Evolutionary conservation across 2,113 vertebrate species (phyloP).

Genomic region (Cyprinus carpio): DNA sequence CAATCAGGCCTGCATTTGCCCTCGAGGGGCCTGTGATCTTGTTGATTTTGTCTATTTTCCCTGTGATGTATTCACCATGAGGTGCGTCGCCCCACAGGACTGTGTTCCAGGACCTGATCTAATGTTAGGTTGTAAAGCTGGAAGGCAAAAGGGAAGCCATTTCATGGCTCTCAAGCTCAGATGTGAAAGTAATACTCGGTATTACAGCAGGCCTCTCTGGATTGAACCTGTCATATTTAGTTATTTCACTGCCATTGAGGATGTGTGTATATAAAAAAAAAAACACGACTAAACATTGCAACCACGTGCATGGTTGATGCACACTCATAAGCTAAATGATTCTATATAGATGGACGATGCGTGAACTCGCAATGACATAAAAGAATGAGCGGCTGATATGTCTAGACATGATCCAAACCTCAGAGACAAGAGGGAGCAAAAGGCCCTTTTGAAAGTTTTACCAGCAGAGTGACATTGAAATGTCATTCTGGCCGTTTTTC

Average conservation of each 20-base stretch:
- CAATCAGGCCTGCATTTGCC: slow-evolving; percentile 61
- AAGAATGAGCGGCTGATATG: slow-evolving; percentile 28
- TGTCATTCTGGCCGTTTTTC: slow-evolving; percentile 47
- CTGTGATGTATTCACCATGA: slow-evolving; percentile 61
- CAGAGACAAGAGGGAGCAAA: slow-evolving; percentile 34
- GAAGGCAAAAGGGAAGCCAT: slow-evolving; percentile 44
- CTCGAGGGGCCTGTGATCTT: slow-evolving; percentile 50
- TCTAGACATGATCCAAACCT: slow-evolving; percentile 26
- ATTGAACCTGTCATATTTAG: background rate
- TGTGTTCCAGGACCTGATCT: slow-evolving; percentile 56
- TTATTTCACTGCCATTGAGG: slow-evolving; percentile 20
- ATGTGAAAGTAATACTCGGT: slow-evolving; percentile 30
- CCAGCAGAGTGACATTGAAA: slow-evolving; percentile 51
- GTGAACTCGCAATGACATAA: slow-evolving; percentile 39
- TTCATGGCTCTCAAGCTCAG: slow-evolving; percentile 18
- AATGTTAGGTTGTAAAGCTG: slow-evolving; percentile 61
- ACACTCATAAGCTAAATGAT: background rate
- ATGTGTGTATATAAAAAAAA: background rate
- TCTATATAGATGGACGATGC: slow-evolving; percentile 20
- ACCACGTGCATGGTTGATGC: background rate
- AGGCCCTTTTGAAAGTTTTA: slow-evolving; percentile 25
- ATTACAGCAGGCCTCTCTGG: background rate
- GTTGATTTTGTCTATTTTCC: slow-evolving; percentile 65
- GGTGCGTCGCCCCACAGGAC: slow-evolving; percentile 41
- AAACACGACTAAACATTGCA: background rate